Conservation (phyloP, 2,888 invertebrate genomes). For the Fragum fragum region DNA sequence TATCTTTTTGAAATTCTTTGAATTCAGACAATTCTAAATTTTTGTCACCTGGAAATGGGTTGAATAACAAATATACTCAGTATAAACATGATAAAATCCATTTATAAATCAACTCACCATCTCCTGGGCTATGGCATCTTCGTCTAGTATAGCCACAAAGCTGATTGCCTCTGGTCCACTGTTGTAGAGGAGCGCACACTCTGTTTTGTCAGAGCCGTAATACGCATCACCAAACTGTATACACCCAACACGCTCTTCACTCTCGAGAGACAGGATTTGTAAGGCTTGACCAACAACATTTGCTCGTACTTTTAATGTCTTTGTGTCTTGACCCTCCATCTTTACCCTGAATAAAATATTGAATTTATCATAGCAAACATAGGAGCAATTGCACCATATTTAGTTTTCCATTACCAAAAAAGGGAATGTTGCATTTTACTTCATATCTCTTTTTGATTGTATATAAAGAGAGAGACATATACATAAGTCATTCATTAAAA, state of each 20-base stretch:
- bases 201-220: conserved; percentile 86
- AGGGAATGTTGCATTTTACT: too few species aligned
- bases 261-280: conserved; percentile 81
- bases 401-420: too few species aligned
- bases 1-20: too few species aligned
- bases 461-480: too few species aligned
- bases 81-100: too few species aligned
- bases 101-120: conserved; percentile 81
- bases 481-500: too few species aligned
- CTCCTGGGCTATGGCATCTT: conserved; percentile 86
- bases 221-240: conserved; percentile 85
- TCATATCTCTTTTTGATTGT: not conserved
- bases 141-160: conserved; percentile 86
- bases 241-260: conserved; percentile 79
- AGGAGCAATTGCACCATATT: too few species aligned
- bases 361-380: too few species aligned
- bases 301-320: conserved; percentile 78
- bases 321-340: conserved; percentile 80
- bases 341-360: conserved; percentile 81
- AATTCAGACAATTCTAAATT: too few species aligned
- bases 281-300: conserved; percentile 83
- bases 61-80: too few species aligned
- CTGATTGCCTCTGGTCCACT: conserved; percentile 85
- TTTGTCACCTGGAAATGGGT: too few species aligned
- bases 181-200: conserved; percentile 84